A percentile compares a stretch with the other conserved stretches of the same genome.
phyloP scores from a whole-genome alignment of 1,140 invertebrate genomes.

The Musca domestica region DNA sequence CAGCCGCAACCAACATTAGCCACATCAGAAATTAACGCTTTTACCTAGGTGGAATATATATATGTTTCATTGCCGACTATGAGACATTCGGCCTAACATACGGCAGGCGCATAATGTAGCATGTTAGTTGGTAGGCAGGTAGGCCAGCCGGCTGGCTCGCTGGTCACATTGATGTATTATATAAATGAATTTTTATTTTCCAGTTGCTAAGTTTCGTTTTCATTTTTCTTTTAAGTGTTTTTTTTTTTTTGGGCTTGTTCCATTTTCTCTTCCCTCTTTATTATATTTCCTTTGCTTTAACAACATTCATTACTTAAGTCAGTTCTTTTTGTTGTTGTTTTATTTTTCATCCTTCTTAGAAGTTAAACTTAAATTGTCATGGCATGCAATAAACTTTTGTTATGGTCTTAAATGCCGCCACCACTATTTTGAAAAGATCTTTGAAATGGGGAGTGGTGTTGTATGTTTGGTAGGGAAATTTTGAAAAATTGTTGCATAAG shows the following conservation, averaged over 20 bases:
- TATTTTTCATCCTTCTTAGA: slow-evolving; percentile 1
- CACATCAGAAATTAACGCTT: too few relatives aligned
- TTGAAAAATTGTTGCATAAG: too few relatives aligned
- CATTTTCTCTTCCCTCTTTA: background rate
- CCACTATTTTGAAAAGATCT: background rate
- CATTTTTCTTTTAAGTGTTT: too few relatives aligned
- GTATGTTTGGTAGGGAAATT: too few relatives aligned
- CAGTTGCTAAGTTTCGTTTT: slow-evolving; percentile 17
- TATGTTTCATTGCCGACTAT: too few relatives aligned
- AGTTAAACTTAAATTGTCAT: slow-evolving; percentile 21
- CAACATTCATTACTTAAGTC: slow-evolving; percentile 22
- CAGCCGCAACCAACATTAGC: slow-evolving; percentile 13
- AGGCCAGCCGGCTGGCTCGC: background rate
- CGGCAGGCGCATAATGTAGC: background rate
- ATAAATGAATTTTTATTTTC: slow-evolving; percentile 7
- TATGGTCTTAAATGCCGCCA: slow-evolving; percentile 18
- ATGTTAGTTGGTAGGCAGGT: background rate
- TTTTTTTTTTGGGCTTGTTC: background rate
- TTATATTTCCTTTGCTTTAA: background rate
- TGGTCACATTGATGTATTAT: slow-evolving; percentile 16
- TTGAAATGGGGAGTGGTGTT: too few relatives aligned
- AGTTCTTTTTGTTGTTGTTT: background rate
- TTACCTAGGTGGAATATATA: too few relatives aligned
- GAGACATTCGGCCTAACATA: too few relatives aligned
- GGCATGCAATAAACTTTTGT: slow-evolving; percentile 20